phyloP scores from a whole-genome alignment of 2,113 vertebrate genomes.

The Gallinago paraguaiae region DNA sequence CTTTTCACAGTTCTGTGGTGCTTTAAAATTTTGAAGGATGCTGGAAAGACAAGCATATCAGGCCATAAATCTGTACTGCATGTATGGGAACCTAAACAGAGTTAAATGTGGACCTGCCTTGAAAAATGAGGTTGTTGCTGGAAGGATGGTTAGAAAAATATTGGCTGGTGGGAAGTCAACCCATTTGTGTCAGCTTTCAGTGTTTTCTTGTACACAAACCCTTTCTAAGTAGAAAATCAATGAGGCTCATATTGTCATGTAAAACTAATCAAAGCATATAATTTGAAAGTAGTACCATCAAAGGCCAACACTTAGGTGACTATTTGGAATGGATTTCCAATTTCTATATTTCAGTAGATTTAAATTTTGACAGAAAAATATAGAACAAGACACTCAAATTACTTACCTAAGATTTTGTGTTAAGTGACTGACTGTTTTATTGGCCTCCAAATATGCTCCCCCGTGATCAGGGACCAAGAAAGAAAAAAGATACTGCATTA shows the following conservation, averaged over 20 bases:
- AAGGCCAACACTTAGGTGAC: not conserved
- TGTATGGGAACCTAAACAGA: not conserved
- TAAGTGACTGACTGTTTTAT: not conserved
- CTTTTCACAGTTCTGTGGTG: not conserved
- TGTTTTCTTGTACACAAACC: not conserved
- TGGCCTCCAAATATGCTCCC: not conserved
- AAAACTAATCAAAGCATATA: not conserved
- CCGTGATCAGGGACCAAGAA: not conserved
- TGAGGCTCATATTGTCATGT: not conserved
- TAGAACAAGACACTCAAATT: not conserved
- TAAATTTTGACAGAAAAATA: not conserved
- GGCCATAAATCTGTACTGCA: not conserved
- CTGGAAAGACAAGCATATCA: not conserved
- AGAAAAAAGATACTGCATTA: not conserved
- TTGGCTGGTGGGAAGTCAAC: not conserved
- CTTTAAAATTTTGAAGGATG: not conserved
- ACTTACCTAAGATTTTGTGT: not conserved
- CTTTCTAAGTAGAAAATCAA: not conserved
- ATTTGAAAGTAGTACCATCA: not conserved
- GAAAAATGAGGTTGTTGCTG: not conserved
- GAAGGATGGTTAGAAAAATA: not conserved
- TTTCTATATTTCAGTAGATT: not conserved
- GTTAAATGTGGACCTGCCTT: not conserved
- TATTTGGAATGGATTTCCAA: not conserved
- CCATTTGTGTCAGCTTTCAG: not conserved